phyloP scores from a whole-genome alignment of 2,888 invertebrate species.

The Sphinx pinastri region DNA sequence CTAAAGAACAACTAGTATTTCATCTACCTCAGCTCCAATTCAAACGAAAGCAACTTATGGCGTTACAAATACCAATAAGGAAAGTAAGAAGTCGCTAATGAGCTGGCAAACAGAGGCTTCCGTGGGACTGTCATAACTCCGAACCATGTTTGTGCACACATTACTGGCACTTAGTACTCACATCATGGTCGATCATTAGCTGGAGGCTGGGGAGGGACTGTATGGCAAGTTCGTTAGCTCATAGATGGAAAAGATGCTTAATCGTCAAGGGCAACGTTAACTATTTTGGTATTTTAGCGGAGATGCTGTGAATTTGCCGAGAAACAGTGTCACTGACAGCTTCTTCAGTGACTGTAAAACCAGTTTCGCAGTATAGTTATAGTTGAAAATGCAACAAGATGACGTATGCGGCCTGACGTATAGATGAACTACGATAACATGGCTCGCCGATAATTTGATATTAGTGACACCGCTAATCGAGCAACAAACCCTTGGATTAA shows the following conservation, averaged over 20 bases:
- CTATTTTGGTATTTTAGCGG: background rate
- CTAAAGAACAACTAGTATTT: no score
- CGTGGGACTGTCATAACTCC: conserved; percentile 65
- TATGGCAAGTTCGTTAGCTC: conserved; percentile 20
- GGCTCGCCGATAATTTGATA: no score
- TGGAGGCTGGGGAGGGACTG: conserved; percentile 34
- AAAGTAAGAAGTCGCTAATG: conserved; percentile 52
- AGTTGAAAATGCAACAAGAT: no score
- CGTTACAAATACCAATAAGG: conserved; percentile 37
- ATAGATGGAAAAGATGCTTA: background rate
- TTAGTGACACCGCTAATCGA: no score
- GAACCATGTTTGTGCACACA: conserved; percentile 57
- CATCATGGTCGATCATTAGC: conserved; percentile 64
- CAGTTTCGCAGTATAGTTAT: no score
- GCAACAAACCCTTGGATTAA: no score
- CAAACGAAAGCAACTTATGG: background rate
- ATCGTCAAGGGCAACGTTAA: background rate
- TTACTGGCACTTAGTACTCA: conserved; percentile 58
- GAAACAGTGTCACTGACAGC: no score
- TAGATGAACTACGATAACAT: no score
- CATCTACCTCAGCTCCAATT: no score
- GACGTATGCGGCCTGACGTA: no score
- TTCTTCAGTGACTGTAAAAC: no score
- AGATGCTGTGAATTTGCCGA: no score
- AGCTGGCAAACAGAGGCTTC: conserved; percentile 61